Evolutionary conservation across 2,888 invertebrate species (phyloP).

Genomic region (Noctua pronuba): DNA sequence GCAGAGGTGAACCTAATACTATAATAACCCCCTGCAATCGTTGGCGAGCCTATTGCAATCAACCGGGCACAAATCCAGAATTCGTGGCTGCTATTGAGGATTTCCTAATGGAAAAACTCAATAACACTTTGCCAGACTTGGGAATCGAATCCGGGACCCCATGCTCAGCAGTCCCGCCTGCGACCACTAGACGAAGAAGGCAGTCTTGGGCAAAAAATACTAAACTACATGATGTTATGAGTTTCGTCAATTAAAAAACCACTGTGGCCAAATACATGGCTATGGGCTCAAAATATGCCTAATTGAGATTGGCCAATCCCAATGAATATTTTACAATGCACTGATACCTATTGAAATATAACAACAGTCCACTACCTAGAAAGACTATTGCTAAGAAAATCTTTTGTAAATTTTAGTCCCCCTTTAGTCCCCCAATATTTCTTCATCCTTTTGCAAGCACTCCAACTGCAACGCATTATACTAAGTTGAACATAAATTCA

Average conservation of each 20-base stretch:
- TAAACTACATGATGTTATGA: background rate
- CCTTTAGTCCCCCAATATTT: conserved; percentile 13
- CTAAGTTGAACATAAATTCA: conserved; percentile 42
- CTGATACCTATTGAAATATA: too few relatives aligned
- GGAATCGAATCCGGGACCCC: background rate
- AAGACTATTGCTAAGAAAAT: too few relatives aligned
- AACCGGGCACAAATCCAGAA: background rate
- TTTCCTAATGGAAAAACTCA: background rate
- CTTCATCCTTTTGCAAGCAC: conserved; percentile 19
- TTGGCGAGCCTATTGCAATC: background rate
- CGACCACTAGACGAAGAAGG: background rate
- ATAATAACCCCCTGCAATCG: too few relatives aligned
- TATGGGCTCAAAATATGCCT: background rate
- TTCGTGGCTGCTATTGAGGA: background rate
- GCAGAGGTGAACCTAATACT: background rate
- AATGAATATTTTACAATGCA: background rate
- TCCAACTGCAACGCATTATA: conserved; percentile 35
- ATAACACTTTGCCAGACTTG: background rate
- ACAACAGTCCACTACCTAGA: too few relatives aligned
- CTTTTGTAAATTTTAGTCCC: too few relatives aligned
- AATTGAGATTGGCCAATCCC: background rate
- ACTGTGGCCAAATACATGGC: too few relatives aligned
- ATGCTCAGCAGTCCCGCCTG: background rate
- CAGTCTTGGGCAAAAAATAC: background rate
- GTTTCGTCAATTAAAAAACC: background rate